A percentile compares a stretch with the other conserved stretches of the same genome.
phyloP scores from a whole-genome alignment of 2,888 invertebrate genomes.

The Allolobophora icterica region DNA sequence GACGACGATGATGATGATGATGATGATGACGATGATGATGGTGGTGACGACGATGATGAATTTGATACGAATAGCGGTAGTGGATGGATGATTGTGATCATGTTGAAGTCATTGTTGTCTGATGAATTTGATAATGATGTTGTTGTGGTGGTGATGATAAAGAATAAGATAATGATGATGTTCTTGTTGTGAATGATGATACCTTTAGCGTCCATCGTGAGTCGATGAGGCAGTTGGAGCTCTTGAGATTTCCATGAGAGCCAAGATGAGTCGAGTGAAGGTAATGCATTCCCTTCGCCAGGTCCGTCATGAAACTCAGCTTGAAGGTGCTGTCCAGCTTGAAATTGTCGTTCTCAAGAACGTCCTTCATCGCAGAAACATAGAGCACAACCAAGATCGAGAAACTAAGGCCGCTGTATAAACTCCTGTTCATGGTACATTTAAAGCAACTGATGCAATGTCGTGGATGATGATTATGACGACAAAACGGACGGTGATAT shows the following conservation, averaged over 20 bases:
- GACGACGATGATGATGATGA: too few relatives aligned
- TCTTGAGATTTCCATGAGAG: conserved; percentile 62
- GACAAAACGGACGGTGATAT: too few relatives aligned
- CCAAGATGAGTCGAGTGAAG: conserved; percentile 58
- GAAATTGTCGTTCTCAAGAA: conserved; percentile 60
- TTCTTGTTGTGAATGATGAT: neutral
- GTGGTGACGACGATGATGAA: neutral
- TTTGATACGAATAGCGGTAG: neutral
- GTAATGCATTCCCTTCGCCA: conserved; percentile 60
- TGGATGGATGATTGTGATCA: too few relatives aligned
- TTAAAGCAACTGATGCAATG: too few relatives aligned
- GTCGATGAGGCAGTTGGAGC: conserved; percentile 62
- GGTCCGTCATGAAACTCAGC: conserved; percentile 60
- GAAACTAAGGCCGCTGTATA: neutral
- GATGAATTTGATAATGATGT: too few relatives aligned
- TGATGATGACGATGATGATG: too few relatives aligned
- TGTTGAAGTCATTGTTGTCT: too few relatives aligned
- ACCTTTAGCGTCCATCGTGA: conserved; percentile 58
- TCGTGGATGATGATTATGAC: too few relatives aligned
- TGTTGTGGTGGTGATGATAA: neutral
- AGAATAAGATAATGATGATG: neutral
- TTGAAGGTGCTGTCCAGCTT: conserved; percentile 61
- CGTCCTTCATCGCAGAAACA: conserved; percentile 51
- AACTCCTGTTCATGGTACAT: too few relatives aligned
- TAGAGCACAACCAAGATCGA: neutral